Percentiles rank a stretch among this genome's conserved stretches.
phyloP scores from a whole-genome alignment of 2,888 invertebrate genomes.

The Villa cingulata region DNA sequence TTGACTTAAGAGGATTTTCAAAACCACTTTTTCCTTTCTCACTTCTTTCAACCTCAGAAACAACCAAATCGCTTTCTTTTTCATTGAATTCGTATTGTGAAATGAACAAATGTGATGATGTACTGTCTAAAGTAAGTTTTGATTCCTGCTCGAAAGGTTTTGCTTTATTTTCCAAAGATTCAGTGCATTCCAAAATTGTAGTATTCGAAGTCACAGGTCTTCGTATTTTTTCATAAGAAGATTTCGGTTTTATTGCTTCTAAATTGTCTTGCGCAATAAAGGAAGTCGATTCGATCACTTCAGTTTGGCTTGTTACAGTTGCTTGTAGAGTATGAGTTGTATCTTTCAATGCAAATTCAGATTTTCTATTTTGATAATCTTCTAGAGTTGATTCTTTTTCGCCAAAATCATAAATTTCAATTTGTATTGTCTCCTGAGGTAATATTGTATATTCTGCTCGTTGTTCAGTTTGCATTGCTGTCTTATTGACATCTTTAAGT shows the following conservation, averaged over 20 bases:
- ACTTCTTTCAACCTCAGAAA: slow-evolving; percentile 22
- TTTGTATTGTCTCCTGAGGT: slow-evolving; percentile 20
- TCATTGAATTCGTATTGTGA: slow-evolving; percentile 38
- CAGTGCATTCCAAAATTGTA: slow-evolving; percentile 25
- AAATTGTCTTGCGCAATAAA: slow-evolving; percentile 8
- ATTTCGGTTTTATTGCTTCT: slow-evolving; percentile 40
- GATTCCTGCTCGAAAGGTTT: slow-evolving; percentile 33
- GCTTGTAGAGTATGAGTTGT: slow-evolving; percentile 39
- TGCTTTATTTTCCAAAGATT: slow-evolving; percentile 23
- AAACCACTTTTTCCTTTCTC: slow-evolving; percentile 28
- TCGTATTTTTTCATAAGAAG: slow-evolving; percentile 25
- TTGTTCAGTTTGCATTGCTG: slow-evolving; percentile 15
- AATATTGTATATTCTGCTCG: slow-evolving; percentile 14
- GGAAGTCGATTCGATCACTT: slow-evolving; percentile 42
- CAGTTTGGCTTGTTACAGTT: slow-evolving; percentile 41
- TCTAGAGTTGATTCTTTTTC: slow-evolving; percentile 22
- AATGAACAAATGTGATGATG: slow-evolving; percentile 28
- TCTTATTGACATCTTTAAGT: not conserved
- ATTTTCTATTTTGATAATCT: slow-evolving; percentile 1
- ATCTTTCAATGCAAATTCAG: slow-evolving; percentile 14
- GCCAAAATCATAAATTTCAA: slow-evolving; percentile 16
- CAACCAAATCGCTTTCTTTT: slow-evolving; percentile 31
- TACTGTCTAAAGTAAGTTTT: slow-evolving; percentile 27
- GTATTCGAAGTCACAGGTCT: slow-evolving; percentile 23
- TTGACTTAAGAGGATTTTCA: slow-evolving; percentile 21